Conservation (phyloP, 2,113 vertebrate species). For the Alaudala cheleensis region DNA sequence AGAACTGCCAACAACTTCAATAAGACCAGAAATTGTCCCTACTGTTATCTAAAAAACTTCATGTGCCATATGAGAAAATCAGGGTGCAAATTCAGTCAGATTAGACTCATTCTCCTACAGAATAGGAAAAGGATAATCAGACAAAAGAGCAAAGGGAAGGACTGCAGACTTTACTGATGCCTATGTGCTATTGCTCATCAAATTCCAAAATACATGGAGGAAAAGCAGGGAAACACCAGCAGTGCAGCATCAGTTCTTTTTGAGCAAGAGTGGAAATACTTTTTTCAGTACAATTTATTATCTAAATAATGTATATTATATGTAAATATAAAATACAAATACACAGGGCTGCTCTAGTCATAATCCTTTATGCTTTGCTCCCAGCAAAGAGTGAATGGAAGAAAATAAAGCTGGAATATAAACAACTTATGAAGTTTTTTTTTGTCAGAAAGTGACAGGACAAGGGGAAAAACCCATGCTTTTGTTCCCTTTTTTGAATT, state of each 20-base stretch:
- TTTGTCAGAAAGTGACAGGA: not conserved
- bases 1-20: slow-evolving; percentile 35
- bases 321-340: not conserved
- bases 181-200: not conserved
- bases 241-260: not conserved
- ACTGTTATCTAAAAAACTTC: slow-evolving; percentile 42
- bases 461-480: not conserved
- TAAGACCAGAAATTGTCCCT: slow-evolving; percentile 30
- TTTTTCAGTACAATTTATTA: not conserved
- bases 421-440: not conserved
- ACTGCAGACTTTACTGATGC: not conserved
- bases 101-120: not conserved
- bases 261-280: not conserved
- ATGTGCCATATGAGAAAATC: slow-evolving; percentile 13
- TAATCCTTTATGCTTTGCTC: not conserved
- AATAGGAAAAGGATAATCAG: not conserved
- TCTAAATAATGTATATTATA: not conserved
- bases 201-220: not conserved
- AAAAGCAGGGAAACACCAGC: not conserved
- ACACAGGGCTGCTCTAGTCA: not conserved
- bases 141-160: slow-evolving; percentile 1
- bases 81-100: slow-evolving; percentile 19
- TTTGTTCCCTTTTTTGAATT: not conserved
- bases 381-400: not conserved
- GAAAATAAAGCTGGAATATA: not conserved